Percentiles rank a stretch among this genome's conserved stretches.
phyloP scores from a whole-genome alignment of 2,888 invertebrate species.

The Ophion ventricosus region DNA sequence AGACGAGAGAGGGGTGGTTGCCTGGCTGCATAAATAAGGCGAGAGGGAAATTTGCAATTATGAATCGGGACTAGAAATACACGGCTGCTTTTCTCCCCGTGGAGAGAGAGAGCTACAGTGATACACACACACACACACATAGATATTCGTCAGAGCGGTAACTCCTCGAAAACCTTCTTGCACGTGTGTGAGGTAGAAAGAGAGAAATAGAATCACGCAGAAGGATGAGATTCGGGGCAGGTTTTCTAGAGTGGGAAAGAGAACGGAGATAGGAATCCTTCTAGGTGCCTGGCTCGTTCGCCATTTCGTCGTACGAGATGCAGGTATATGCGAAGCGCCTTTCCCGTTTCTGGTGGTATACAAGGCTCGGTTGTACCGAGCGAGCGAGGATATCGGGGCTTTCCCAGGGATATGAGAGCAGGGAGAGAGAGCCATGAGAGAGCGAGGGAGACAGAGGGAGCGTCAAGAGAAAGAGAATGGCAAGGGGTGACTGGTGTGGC shows the following conservation, averaged over 20 bases:
- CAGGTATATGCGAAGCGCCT: slow-evolving; percentile 47
- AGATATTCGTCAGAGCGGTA: slow-evolving; percentile 32
- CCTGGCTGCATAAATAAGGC: slow-evolving; percentile 82
- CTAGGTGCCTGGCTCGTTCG: slow-evolving; percentile 31
- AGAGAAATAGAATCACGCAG: slow-evolving; percentile 55
- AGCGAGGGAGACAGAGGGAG: slow-evolving; percentile 18
- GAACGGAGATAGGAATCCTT: slow-evolving; percentile 39
- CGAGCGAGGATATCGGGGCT: slow-evolving; percentile 4
- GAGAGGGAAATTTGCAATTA: slow-evolving; percentile 82
- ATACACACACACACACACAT: not conserved
- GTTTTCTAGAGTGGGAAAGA: slow-evolving; percentile 59
- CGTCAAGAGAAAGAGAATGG: slow-evolving; percentile 43
- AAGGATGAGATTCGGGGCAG: slow-evolving; percentile 34
- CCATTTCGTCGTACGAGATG: slow-evolving; percentile 57
- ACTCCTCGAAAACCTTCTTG: slow-evolving; percentile 58
- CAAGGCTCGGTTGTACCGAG: slow-evolving; percentile 1
- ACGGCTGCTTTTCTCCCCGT: slow-evolving; percentile 75
- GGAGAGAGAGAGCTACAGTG: slow-evolving; percentile 38
- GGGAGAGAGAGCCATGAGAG: slow-evolving; percentile 7
- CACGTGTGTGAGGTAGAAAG: slow-evolving; percentile 54
- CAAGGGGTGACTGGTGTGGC: slow-evolving; percentile 57
- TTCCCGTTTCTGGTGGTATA: slow-evolving; percentile 39
- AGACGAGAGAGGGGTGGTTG: slow-evolving; percentile 64
- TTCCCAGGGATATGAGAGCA: slow-evolving; percentile 52
- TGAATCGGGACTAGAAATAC: slow-evolving; percentile 83